Evolutionary conservation across 1,140 invertebrate species (phyloP).

Genomic region (Nixonia krombeini): DNA sequence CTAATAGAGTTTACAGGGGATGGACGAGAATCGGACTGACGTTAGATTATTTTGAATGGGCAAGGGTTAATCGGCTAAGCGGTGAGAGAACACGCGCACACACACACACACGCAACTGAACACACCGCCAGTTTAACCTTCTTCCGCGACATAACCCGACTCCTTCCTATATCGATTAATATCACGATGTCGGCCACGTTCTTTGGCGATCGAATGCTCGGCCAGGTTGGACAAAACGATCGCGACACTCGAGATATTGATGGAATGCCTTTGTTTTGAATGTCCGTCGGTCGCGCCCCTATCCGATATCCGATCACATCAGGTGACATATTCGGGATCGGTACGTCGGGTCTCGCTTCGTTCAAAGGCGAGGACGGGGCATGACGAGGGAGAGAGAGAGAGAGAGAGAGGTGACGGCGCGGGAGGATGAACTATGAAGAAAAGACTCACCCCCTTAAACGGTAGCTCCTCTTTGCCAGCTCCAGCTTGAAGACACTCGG

Average conservation of each 20-base stretch:
- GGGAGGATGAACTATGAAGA: conserved; percentile 17
- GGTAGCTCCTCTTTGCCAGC: conserved; percentile 61
- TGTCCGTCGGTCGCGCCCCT: no score
- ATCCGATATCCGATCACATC: no score
- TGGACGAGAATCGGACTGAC: conserved; percentile 1
- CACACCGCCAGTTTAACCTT: neutral
- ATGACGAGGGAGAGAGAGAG: neutral
- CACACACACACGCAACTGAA: neutral
- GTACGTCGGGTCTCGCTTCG: neutral
- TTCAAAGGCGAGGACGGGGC: neutral
- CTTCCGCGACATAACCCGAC: neutral
- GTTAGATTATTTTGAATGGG: conserved; percentile 2
- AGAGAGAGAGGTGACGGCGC: neutral
- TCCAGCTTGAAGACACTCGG: conserved; percentile 62
- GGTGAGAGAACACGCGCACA: neutral
- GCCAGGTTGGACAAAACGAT: no score
- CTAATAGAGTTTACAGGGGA: conserved; percentile 3
- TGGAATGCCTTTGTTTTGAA: no score
- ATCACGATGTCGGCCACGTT: neutral
- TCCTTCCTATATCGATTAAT: neutral
- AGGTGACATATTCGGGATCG: conserved; percentile 1
- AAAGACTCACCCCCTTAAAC: conserved; percentile 56
- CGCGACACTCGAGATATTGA: no score
- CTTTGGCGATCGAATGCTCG: neutral
- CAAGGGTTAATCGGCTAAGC: conserved; percentile 11